These are phyloP conservation scores for Hippolais icterina DNA, from an alignment of 2,113 vertebrate genomes.

Conservation along the genomic window DNA sequence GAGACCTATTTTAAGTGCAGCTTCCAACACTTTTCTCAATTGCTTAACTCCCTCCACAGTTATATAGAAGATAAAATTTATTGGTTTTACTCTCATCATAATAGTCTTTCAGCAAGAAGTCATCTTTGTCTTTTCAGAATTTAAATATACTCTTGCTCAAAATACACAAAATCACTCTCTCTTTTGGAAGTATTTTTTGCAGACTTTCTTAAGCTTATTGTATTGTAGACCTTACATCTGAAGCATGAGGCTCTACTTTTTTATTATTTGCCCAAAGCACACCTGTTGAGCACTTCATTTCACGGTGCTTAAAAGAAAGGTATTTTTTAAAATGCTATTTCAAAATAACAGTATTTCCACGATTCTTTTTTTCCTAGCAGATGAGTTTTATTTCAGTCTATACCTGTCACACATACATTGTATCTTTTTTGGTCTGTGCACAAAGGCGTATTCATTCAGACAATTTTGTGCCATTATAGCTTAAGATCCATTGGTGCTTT, in stretches of 20 bases:
- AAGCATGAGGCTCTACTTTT: background rate
- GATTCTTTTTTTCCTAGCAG: background rate
- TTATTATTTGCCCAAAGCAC: background rate
- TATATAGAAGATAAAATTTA: background rate
- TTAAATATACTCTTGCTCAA: background rate
- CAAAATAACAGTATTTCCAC: background rate
- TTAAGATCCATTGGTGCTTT: background rate
- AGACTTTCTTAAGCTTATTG: background rate
- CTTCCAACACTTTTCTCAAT: background rate
- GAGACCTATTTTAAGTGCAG: background rate
- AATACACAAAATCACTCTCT: background rate
- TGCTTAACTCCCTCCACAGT: background rate
- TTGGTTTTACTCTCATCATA: background rate
- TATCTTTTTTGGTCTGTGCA: background rate
- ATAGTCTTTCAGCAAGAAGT: background rate
- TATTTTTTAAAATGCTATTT: background rate
- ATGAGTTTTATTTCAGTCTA: background rate
- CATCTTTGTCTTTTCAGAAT: background rate
- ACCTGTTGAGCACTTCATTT: background rate
- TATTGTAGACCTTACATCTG: background rate
- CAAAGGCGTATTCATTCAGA: background rate
- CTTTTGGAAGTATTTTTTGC: background rate
- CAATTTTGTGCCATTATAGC: background rate
- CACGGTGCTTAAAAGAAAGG: background rate
- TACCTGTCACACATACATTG: background rate